Base-by-base conservation (phyloP, 2,888 invertebrate genomes). In the Aromia moschata region DNA sequence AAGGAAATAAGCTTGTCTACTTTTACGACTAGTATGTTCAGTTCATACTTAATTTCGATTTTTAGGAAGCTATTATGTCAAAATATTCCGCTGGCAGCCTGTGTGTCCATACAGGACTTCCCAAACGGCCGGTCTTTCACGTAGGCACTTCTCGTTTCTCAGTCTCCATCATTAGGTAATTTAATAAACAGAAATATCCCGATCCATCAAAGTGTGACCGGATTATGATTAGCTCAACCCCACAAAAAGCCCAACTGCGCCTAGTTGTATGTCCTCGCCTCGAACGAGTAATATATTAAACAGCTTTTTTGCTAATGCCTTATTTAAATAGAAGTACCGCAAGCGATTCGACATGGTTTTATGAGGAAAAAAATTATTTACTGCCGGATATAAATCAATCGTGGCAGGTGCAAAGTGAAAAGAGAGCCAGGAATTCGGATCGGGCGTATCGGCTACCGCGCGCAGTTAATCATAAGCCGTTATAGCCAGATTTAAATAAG, bases 361-460 rank as follows among this genome's bases (percentile, higher is more conserved):
- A 52, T 55, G 56, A 49, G 60, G 52, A 58, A 61, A 61, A 56
- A 49, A n/a, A n/a, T n/a, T n/a, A n/a, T n/a, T 40, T 18, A 16
- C 46, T 40, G 46, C 40, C 25, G 46, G 62, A 65, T 65, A 65
- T 65, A 62, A 65, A 65, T 65, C 65, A 65, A 62, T 60, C 54
- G 51, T 54, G 63, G 70, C 71, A 71, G 70, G 71, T 71, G 71
- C 64, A 65, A 59, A 57, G 36, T 61, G 60, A n/a, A n/a, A n/a
- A n/a, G n/a, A n/a, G n/a, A n/a, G n/a, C 60, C 57, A 62, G 44
- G 64, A 65, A 70, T 71, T 65, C 64, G 64, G 67, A 70, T 69
- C 46, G 59, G 62, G 71, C 70, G 59, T 67, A 69, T 65, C 67
- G 56, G 62, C 56, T 59, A 62, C 58, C 46, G 25, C 60, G 43